phyloP scores from a whole-genome alignment of 2,113 vertebrate genomes.

The Sus scrofa region T2T-Sscrofa CM000814.6:79573501-79574000 shows the following conservation, averaged over 20 bases:
- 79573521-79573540: not conserved
- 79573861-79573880: not conserved
- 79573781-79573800: not conserved
- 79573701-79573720: not conserved
- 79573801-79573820: not conserved
- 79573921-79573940: not conserved
- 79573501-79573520: not conserved
- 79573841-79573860: not conserved
- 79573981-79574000: not conserved
- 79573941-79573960: not conserved
- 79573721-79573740: not conserved
- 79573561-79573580: not conserved
- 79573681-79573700: not conserved
- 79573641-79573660: not conserved
- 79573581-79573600: not conserved
- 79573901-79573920: not conserved
- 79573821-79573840: not conserved
- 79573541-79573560: not conserved
- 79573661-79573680: not conserved
- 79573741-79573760: not conserved
- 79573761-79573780: not conserved
- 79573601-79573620: not conserved
- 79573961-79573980: not conserved
- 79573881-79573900: not conserved
- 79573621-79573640: fast-evolving